phyloP scores from a whole-genome alignment of 2,113 vertebrate genomes.

The Poeciliopsis occidentalis region DNA sequence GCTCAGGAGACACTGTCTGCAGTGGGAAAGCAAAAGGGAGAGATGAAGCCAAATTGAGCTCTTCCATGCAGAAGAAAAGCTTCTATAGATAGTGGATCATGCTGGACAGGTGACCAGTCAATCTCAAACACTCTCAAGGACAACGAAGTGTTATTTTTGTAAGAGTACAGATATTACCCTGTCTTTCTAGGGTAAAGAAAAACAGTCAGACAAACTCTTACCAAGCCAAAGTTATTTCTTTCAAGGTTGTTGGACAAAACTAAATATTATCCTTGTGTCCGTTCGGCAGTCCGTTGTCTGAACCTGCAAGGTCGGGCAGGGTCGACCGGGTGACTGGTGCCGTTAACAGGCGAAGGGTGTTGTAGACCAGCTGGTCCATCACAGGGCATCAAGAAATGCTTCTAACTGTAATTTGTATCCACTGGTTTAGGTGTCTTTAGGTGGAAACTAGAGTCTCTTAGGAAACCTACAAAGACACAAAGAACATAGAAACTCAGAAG shows the following conservation, averaged over 20 bases:
- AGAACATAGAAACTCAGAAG: too few relatives aligned
- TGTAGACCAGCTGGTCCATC: too few relatives aligned
- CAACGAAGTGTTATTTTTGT: neutral
- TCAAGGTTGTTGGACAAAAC: neutral
- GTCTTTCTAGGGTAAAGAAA: neutral
- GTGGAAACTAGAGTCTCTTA: too few relatives aligned
- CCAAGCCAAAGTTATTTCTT: neutral
- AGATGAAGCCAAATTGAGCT: neutral
- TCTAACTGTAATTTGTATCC: too few relatives aligned
- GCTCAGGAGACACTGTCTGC: neutral
- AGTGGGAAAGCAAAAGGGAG: neutral
- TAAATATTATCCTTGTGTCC: neutral
- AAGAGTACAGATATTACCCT: neutral
- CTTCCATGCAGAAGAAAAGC: neutral
- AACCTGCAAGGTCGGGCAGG: too few relatives aligned
- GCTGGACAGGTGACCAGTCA: neutral
- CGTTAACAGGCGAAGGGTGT: too few relatives aligned
- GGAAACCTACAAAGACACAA: too few relatives aligned
- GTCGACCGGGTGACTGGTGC: neutral
- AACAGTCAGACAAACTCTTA: neutral
- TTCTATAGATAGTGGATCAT: neutral
- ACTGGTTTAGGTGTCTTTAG: too few relatives aligned
- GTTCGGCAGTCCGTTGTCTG: neutral
- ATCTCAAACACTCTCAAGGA: constrained; percentile 5
- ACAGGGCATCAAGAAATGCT: too few relatives aligned